Evolutionary conservation across 2,888 invertebrate species (phyloP), one percentile per base, ranked within the genome.

Genomic region (Podabrus alpinus): DNA sequence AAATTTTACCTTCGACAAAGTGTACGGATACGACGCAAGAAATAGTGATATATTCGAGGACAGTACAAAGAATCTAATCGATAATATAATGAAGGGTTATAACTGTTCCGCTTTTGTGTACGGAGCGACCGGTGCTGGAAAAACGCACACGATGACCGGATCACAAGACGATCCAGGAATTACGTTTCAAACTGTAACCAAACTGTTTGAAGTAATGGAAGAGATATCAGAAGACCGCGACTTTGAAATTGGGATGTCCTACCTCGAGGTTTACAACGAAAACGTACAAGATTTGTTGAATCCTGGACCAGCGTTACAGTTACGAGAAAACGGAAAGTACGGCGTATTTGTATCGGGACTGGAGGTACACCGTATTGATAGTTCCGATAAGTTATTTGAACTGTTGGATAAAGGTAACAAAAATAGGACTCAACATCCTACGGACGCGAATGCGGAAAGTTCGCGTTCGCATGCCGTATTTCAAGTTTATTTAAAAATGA

Each of bases 381-480:
- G 90, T 78, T 92, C 94, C 0, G 90, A 93, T 9, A 93, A 96
- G 83, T 88, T 98, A 2, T 89, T 97, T 25, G 89, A 91, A 69
- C 90, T 97, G 87, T 87, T 98, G 59, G 92, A 93, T 24, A 89
- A 92, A 80, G 98, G 98, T 0, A 98, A 98, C 84, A 91, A 90
- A 77, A 94, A 96, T 84, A 89, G 98, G 69, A 95, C 97, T 0
- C 97, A 98, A 84, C 97, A 97, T 87, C 97, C 97, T 0, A 98
- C 97, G 0, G 97, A 98, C 88, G 95, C 97, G 1, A 98, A 98
- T 87, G 94, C 96, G 0, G 97, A 97, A 84, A 97, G 97, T 77
- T 97, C 97, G 4, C 90, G 98, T 69, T 97, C 97, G 69, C 98
- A 98, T 89, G 97, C 97, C n/a, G 95, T 98, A 2, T 97, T 98